Evolutionary conservation across 2,888 invertebrate species (phyloP).

Genomic region (Leptothorax acervorum): DNA sequence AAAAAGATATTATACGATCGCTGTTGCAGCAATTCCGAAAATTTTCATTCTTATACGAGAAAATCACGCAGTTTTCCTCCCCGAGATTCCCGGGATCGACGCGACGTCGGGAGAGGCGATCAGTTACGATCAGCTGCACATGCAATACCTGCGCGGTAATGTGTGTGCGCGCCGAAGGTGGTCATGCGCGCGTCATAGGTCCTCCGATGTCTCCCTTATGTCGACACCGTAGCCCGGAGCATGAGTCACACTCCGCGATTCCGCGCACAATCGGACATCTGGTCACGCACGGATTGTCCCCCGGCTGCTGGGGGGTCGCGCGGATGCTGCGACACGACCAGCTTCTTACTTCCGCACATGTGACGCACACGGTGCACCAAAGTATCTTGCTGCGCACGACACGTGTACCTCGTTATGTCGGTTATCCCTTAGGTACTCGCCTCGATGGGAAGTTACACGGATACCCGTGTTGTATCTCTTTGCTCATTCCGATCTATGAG

Average conservation of each 20-base stretch:
- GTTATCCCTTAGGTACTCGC: slow-evolving; percentile 14
- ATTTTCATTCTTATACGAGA: neutral
- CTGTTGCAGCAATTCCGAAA: neutral
- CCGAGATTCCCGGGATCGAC: too few relatives aligned
- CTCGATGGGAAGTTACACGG: slow-evolving; percentile 1
- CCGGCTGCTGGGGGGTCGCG: slow-evolving; percentile 55
- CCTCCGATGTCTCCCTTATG: slow-evolving; percentile 64
- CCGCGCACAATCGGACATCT: slow-evolving; percentile 80
- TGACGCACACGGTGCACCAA: slow-evolving; percentile 23
- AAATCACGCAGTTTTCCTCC: neutral
- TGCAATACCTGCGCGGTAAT: slow-evolving; percentile 5
- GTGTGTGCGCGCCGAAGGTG: neutral
- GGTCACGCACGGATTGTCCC: slow-evolving; percentile 77
- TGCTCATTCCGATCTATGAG: neutral
- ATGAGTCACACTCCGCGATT: slow-evolving; percentile 81
- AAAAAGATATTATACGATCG: neutral
- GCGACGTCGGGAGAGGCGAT: slow-evolving; percentile 39
- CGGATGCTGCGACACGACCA: slow-evolving; percentile 59
- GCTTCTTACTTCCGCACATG: slow-evolving; percentile 45
- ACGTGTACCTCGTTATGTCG: slow-evolving; percentile 33
- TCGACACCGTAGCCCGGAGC: slow-evolving; percentile 60
- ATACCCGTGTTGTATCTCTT: neutral
- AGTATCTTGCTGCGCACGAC: slow-evolving; percentile 40
- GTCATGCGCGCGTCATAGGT: slow-evolving; percentile 35
- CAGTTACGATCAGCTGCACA: neutral